Conservation (phyloP, 2,888 invertebrate species). For the Drosophila subsilvestris region DNA sequence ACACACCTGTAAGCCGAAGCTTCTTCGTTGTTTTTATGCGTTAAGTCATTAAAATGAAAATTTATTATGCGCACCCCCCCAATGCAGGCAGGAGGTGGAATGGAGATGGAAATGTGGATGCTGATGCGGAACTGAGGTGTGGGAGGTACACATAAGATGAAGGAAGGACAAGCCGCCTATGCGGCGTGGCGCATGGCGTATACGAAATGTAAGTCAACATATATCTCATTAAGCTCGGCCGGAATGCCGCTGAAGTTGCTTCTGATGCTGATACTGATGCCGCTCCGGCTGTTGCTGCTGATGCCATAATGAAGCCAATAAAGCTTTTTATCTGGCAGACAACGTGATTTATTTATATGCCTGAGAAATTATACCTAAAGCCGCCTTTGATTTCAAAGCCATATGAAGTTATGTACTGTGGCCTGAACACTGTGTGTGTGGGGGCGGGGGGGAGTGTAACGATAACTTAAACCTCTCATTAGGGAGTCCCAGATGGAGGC, state of each 20-base stretch:
- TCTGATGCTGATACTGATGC: not conserved
- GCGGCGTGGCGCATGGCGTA: slow-evolving; percentile 39
- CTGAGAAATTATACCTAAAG: slow-evolving; percentile 64
- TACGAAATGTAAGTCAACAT: slow-evolving; percentile 47
- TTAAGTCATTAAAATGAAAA: slow-evolving; percentile 80
- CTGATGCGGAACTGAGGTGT: too few species aligned
- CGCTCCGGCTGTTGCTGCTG: slow-evolving; percentile 17
- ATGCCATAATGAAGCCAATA: slow-evolving; percentile 72
- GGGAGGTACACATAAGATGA: slow-evolving; percentile 37
- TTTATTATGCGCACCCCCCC: slow-evolving; percentile 72
- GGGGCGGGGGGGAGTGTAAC: too few species aligned
- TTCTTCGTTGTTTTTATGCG: slow-evolving; percentile 61
- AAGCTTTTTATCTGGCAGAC: slow-evolving; percentile 74
- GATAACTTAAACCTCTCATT: slow-evolving; percentile 22
- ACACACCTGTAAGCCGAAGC: slow-evolving; percentile 65
- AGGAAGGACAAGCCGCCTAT: slow-evolving; percentile 50
- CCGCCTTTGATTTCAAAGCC: slow-evolving; percentile 65
- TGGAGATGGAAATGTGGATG: not conserved
- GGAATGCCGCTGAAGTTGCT: slow-evolving; percentile 26
- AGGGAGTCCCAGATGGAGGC: not conserved
- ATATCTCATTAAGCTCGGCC: slow-evolving; percentile 69
- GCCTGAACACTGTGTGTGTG: too few species aligned
- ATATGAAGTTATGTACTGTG: not conserved
- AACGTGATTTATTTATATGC: slow-evolving; percentile 75
- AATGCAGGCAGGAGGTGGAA: not conserved